Evolutionary conservation across 2,797 vertebrate genomes (phyloP).

Genomic region (Vireo griseus): DNA sequence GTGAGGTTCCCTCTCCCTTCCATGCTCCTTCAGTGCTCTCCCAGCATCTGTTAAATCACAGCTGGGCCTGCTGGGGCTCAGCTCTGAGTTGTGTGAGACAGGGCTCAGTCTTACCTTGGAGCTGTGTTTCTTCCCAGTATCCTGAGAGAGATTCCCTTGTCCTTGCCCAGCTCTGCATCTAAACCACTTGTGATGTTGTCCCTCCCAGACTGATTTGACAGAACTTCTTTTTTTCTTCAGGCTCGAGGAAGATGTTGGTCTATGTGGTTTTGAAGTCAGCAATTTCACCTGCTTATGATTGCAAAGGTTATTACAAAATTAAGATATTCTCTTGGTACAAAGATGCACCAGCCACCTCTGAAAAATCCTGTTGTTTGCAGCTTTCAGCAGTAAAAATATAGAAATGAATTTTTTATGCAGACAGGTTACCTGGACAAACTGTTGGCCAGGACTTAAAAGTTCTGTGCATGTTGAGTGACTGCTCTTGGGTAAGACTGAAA

Average conservation of each 20-base stretch:
- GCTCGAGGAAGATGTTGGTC: not conserved
- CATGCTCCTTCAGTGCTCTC: not conserved
- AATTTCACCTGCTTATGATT: not conserved
- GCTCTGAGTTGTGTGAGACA: not conserved
- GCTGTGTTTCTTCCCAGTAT: not conserved
- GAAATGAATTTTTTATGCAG: not conserved
- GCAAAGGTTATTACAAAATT: not conserved
- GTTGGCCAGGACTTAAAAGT: not conserved
- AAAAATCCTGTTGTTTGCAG: not conserved
- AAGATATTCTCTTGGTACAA: not conserved
- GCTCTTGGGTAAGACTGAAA: not conserved
- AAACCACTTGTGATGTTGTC: not conserved
- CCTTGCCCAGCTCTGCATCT: not conserved
- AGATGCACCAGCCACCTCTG: not conserved
- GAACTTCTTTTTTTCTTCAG: not conserved
- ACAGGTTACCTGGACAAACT: not conserved
- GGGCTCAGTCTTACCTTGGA: not conserved
- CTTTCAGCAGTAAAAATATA: not conserved
- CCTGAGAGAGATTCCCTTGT: not conserved
- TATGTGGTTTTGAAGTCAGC: not conserved
- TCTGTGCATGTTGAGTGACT: not conserved
- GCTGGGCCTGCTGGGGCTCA: not conserved
- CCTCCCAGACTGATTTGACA: not conserved
- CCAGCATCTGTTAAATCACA: not conserved
- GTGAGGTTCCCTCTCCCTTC: not conserved